Conservation (phyloP, 2,797 vertebrate genomes). For the Phyllotis vaccarum region DNA sequence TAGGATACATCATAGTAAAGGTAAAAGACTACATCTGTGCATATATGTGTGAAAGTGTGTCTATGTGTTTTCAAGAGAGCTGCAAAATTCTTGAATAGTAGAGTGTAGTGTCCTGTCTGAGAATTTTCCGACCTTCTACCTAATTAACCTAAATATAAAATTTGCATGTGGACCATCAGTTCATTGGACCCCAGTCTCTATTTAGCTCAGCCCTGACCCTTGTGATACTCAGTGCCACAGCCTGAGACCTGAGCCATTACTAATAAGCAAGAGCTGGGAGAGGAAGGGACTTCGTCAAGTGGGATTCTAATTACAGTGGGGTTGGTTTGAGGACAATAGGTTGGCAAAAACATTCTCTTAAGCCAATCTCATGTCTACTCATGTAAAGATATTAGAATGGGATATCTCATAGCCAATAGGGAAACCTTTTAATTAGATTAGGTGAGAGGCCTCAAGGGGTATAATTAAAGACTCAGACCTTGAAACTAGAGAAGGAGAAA, state of each 20-base stretch:
- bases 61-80: neutral
- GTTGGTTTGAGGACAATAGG: neutral
- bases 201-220: neutral
- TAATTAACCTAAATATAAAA: neutral
- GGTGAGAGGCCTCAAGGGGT: neutral
- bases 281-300: neutral
- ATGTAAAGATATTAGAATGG: neutral
- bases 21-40: neutral
- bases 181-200: neutral
- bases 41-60: neutral
- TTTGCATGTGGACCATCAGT: neutral
- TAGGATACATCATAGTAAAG: neutral
- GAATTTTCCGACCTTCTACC: neutral
- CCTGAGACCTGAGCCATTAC: neutral
- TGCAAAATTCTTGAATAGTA: neutral
- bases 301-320: neutral
- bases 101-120: neutral
- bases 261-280: neutral
- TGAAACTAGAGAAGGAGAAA: neutral
- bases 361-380: neutral
- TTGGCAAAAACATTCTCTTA: neutral
- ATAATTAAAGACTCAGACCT: neutral
- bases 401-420: neutral
- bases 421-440: neutral
- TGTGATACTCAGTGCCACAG: neutral